Evolutionary conservation across 2,113 vertebrate species (phyloP).

Genomic region (Caretta caretta): DNA sequence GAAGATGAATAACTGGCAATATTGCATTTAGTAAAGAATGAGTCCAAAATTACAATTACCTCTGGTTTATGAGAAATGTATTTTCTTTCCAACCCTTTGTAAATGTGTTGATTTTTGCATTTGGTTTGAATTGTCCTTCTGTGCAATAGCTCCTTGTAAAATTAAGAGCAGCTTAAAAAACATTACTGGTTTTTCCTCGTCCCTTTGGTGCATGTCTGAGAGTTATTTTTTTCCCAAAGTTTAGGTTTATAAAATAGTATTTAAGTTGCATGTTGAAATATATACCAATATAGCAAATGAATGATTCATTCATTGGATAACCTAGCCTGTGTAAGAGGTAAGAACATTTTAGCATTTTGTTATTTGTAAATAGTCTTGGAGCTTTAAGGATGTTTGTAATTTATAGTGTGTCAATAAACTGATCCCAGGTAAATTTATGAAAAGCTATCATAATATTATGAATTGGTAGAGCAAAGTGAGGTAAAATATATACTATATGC

Average conservation of each 20-base stretch:
- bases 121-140: fast-evolving
- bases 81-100: neutral
- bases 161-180: neutral
- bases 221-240: neutral
- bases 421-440: slow-evolving; percentile 30
- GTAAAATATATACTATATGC: neutral
- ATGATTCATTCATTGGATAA: neutral
- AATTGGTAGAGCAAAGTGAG: slow-evolving; percentile 7
- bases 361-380: slow-evolving; percentile 37
- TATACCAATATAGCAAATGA: neutral
- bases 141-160: neutral
- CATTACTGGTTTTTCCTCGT: neutral
- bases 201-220: neutral
- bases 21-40: neutral
- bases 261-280: neutral
- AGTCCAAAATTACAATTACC: neutral
- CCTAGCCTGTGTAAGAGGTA: slow-evolving; percentile 14
- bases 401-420: slow-evolving; percentile 40
- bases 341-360: neutral
- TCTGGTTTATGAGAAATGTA: neutral
- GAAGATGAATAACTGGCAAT: neutral
- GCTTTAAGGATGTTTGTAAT: slow-evolving; percentile 47
- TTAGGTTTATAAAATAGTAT: neutral
- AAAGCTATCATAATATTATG: slow-evolving; percentile 61
- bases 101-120: neutral